phyloP scores from a whole-genome alignment of 2,888 invertebrate species.

The Altica lythri region DNA sequence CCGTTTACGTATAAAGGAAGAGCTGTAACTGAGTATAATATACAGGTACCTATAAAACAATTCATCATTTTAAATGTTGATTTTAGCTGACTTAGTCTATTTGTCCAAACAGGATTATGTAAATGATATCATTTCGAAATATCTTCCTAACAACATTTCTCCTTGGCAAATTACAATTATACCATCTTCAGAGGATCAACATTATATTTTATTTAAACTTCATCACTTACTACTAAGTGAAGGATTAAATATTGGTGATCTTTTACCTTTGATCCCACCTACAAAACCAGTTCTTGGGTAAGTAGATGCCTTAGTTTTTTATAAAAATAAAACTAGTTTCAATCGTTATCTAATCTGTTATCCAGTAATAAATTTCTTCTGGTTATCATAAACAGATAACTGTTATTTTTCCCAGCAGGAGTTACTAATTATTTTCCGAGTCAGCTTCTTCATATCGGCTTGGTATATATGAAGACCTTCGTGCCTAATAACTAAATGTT shows the following conservation, averaged over 20 bases:
- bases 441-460: too few relatives aligned
- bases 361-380: too few relatives aligned
- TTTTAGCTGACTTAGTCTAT: too few relatives aligned
- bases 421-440: too few relatives aligned
- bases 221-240: slow-evolving; percentile 79
- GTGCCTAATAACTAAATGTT: too few relatives aligned
- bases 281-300: slow-evolving; percentile 48
- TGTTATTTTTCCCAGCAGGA: too few relatives aligned
- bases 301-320: too few relatives aligned
- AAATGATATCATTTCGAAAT: slow-evolving; percentile 77
- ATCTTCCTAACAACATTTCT: slow-evolving; percentile 71
- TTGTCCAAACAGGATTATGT: slow-evolving; percentile 69
- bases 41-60: slow-evolving; percentile 63
- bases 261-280: slow-evolving; percentile 66
- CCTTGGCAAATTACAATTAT: slow-evolving; percentile 84
- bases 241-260: slow-evolving; percentile 75
- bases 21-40: slow-evolving; percentile 70
- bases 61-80: too few relatives aligned
- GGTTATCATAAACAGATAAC: too few relatives aligned
- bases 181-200: slow-evolving; percentile 65
- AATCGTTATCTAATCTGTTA: too few relatives aligned
- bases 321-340: too few relatives aligned
- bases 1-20: slow-evolving; percentile 71
- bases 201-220: slow-evolving; percentile 72
- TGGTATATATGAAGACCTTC: too few relatives aligned